Conservation (phyloP, 2,888 invertebrate species). For the Parnassius mnemosyne region DNA sequence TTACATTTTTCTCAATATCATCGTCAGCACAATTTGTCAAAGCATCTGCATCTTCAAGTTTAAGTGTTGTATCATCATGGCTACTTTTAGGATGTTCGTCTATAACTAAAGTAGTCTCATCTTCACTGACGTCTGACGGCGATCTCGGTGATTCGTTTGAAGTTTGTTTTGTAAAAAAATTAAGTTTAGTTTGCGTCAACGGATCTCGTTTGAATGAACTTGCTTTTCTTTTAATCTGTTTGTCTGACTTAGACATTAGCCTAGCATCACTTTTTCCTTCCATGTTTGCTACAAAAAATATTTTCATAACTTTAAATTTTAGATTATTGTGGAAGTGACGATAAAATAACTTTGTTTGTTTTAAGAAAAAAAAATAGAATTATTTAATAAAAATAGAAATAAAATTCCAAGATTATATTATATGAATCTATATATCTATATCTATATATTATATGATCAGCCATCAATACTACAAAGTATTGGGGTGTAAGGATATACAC, state of each 20-base stretch:
- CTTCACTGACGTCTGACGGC: constrained; percentile 52
- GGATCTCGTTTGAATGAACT: constrained; percentile 73
- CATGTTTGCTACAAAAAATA: constrained; percentile 36
- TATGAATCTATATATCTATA: too few species aligned
- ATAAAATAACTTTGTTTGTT: too few species aligned
- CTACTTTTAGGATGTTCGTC: constrained; percentile 50
- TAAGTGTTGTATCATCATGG: constrained; percentile 44
- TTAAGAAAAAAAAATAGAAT: too few species aligned
- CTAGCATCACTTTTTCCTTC: constrained; percentile 45
- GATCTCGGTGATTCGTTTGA: constrained; percentile 45
- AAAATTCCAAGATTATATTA: too few species aligned
- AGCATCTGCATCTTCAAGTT: constrained; percentile 40
- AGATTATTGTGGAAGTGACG: too few species aligned
- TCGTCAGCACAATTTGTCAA: constrained; percentile 39
- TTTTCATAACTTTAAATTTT: too few species aligned
- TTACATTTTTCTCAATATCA: constrained; percentile 39
- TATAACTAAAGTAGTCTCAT: constrained; percentile 53
- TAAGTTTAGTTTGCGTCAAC: constrained; percentile 72
- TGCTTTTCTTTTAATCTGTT: constrained; percentile 66
- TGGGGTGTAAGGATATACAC: too few species aligned
- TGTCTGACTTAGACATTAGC: constrained; percentile 67
- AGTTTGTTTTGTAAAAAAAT: constrained; percentile 60
- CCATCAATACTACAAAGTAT: too few species aligned
- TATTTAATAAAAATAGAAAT: too few species aligned
- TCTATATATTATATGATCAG: too few species aligned